Evolutionary conservation across 2,797 vertebrate species (phyloP), one percentile per base, ranked within the genome.

Genomic region (Protosalanx chinensis): DNA sequence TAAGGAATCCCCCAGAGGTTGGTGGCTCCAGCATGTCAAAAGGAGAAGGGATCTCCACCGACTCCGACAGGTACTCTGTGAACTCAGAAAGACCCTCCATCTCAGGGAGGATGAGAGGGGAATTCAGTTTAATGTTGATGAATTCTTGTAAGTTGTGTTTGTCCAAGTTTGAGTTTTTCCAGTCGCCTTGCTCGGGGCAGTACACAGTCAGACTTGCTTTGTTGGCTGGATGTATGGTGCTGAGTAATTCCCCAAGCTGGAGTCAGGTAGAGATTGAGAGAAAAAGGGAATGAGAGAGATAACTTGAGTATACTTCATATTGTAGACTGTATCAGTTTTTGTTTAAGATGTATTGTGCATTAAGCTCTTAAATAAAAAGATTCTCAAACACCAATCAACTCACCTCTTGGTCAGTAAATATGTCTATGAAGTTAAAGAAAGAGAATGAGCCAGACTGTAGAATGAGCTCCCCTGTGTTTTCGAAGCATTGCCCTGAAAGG

Each of bases 11-110:
- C 32, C 97, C 97, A 2, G 97, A 99, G 0, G 96, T 95, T 33
- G 97, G 97, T 20, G 97, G 96, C 63, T 99, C 97, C 74, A 98
- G 83, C 89, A 98, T 95, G 82, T 99, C 97, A 78, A 99, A 99
- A 2, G 96, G 95, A 60, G 95, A 96, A 18, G 94, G 95, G 79
- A 99, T 95, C 90, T 99, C 97, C 29, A 98, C 95, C 4, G 97
- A 99, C 86, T 99, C 97, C 12, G 96, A 99, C 65, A 99, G 90
- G 81, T 99, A 99, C 27, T 99, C 97, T 0, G 96, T 98, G 79
- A 99, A 99, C 89, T 99, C 97, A 62, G 97, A 99, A 71, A 99
- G 96, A 82, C 97, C 97, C 89, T 99, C 97, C 97, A 98, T 98
- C 90, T 98, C 92, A 0, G 97, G 96, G 72, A 99, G 91, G 77